Evolutionary conservation across 2,113 vertebrate species (phyloP), one percentile per base, ranked within the genome.

Genomic region (Phalacrocorax aristotelis): DNA sequence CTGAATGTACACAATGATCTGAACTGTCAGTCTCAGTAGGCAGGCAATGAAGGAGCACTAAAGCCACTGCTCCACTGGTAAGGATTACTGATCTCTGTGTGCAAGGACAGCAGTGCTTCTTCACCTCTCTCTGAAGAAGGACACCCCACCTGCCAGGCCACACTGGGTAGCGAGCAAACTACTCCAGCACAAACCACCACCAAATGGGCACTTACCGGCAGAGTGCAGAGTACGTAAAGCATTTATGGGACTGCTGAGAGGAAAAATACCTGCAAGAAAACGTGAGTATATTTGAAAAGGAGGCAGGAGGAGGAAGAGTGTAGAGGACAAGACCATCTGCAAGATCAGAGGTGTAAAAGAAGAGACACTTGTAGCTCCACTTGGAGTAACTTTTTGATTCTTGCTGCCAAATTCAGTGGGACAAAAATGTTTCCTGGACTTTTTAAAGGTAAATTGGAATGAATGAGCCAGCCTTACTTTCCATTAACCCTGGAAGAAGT

Each of bases 81-180:
- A 86, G 76, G 72, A 68, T 58, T 25, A 48, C 68, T 66, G 60
- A 58, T 77, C 58, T 81, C 79, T 62, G 23, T 13, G 13, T 40
- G 51, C 54, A 70, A 68, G n/a, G 83, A 16, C 32, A 90, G 71
- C 79, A 65, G 76, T n/a, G 66, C 66, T 83, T 15, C 78, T 83
- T 76, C 68, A 54, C 30, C 42, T 70, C 58, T 38, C 49, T 86
- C 48, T 51, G 40, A 74, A 60, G 66, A 32, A 49, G 62, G 38
- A 70, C 34, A 61, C 26, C 34, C 54, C 34, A 40, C 46, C 75
- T 91, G 78, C 75, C 70, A 85, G 57, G 44, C 52, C 34, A 42
- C 19, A 15, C 34, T 0, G 0, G 40, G 74, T 21, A 76, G 66
- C 0, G 1, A 94, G 66, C 71, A 65, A 64, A 82, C 1, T 4